Conservation (phyloP, 1,140 invertebrate genomes). For the Holotrichia oblita region DNA sequence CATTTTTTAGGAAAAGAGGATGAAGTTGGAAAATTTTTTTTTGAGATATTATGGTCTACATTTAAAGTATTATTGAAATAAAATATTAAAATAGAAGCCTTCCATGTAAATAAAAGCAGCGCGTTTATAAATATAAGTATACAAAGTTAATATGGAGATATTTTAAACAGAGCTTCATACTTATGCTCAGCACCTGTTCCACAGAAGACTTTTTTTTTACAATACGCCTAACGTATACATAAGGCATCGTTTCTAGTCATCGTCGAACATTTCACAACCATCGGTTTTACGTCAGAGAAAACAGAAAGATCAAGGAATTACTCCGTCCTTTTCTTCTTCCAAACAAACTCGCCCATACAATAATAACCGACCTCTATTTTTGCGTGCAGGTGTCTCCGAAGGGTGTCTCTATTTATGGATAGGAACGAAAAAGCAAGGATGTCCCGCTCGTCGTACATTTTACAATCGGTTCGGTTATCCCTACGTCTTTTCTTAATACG, state of each 20-base stretch:
- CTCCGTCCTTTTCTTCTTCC: conserved; percentile 1
- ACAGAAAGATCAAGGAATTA: conserved; percentile 20
- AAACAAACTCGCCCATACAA: conserved; percentile 12
- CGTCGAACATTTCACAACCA: neutral
- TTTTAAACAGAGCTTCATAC: neutral
- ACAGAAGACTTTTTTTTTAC: conserved; percentile 1
- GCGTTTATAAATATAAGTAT: neutral
- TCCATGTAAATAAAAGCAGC: neutral
- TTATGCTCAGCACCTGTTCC: conserved; percentile 32
- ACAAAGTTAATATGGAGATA: neutral
- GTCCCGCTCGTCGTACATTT: conserved; percentile 1
- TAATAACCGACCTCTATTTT: conserved; percentile 27
- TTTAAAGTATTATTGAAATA: too few species aligned
- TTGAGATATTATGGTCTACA: too few species aligned
- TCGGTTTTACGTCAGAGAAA: neutral
- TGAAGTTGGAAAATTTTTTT: too few species aligned
- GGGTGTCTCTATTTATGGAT: conserved; percentile 19
- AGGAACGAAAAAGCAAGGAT: conserved; percentile 10
- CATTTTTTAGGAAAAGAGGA: too few species aligned
- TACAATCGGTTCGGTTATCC: conserved; percentile 32
- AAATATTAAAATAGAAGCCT: too few species aligned
- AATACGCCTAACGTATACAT: neutral
- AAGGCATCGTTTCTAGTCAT: neutral
- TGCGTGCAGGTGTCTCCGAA: conserved; percentile 38
- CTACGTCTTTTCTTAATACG: neutral